phyloP scores from a whole-genome alignment of 2,113 vertebrate genomes.

The Triplophysa rosa region DNA sequence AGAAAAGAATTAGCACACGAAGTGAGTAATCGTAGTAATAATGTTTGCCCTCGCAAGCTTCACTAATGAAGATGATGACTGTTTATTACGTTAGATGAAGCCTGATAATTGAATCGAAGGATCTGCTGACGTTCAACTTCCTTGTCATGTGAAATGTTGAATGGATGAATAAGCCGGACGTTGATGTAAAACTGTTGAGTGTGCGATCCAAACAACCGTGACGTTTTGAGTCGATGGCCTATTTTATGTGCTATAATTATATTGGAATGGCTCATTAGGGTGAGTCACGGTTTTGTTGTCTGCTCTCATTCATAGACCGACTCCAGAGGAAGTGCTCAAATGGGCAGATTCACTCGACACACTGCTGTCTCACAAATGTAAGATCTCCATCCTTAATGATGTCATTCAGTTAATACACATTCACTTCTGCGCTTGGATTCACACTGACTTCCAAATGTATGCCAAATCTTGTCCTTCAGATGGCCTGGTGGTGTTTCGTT shows the following conservation, averaged over 20 bases:
- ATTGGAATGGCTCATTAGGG: conserved; percentile 3
- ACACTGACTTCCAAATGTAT: neutral
- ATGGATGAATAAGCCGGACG: neutral
- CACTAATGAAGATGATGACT: neutral
- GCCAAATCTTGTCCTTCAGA: conserved; percentile 68
- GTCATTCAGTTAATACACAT: neutral
- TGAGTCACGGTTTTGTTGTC: conserved; percentile 30
- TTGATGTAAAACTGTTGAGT: conserved; percentile 1
- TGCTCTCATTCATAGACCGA: conserved; percentile 73
- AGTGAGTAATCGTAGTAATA: neutral
- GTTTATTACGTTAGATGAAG: neutral
- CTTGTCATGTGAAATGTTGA: neutral
- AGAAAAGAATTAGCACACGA: too few relatives aligned
- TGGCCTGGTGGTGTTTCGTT: conserved; percentile 86
- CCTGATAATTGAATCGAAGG: neutral
- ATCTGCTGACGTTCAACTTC: neutral
- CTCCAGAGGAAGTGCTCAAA: conserved; percentile 80
- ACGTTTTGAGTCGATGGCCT: conserved; percentile 20
- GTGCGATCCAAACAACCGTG: neutral
- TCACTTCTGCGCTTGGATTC: conserved; percentile 3
- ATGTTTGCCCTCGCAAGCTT: neutral
- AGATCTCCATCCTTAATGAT: conserved; percentile 56
- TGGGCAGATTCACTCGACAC: conserved; percentile 89
- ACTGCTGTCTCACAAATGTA: conserved; percentile 89
- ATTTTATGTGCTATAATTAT: conserved; percentile 19